A percentile compares a stretch with the other conserved stretches of the same genome.
These are phyloP conservation scores for Tetramorium parvispinum DNA, from an alignment of 1,140 invertebrate species.

Conservation along the genomic window DNA sequence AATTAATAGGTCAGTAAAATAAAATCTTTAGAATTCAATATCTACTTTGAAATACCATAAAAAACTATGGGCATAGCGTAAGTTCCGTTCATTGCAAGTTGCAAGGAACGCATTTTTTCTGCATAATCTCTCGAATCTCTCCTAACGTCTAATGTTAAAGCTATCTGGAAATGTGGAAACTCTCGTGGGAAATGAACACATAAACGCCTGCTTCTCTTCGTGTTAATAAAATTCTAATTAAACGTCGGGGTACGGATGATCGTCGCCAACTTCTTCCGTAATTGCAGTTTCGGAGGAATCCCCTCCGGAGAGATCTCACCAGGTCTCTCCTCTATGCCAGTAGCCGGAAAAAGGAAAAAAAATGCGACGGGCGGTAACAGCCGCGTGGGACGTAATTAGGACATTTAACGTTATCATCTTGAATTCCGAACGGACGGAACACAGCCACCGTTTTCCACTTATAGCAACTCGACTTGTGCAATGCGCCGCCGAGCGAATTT, in stretches of 20 bases:
- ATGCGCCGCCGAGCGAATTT: slow-evolving; percentile 77
- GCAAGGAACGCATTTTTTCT: not conserved
- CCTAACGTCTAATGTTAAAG: not conserved
- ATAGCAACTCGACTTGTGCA: slow-evolving; percentile 76
- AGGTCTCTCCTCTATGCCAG: not conserved
- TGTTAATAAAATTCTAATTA: slow-evolving; percentile 60
- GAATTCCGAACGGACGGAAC: slow-evolving; percentile 33
- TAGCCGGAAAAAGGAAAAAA: not conserved
- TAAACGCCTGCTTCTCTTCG: slow-evolving; percentile 4
- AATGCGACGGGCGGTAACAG: not conserved
- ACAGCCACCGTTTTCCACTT: slow-evolving; percentile 22
- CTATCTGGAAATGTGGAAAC: not conserved
- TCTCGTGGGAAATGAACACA: slow-evolving; percentile 26
- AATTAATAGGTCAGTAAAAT: not conserved
- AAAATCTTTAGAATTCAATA: not conserved
- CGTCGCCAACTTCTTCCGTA: slow-evolving; percentile 25
- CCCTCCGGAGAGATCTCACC: slow-evolving; percentile 1
- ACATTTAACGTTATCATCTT: slow-evolving; percentile 45
- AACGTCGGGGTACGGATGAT: slow-evolving; percentile 22
- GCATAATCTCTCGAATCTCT: not conserved
- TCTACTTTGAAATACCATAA: not conserved
- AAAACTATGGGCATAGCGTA: not conserved
- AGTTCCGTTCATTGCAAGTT: not conserved
- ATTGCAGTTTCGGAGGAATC: slow-evolving; percentile 35
- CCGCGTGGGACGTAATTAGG: slow-evolving; percentile 43